A percentile compares a stretch with the other conserved stretches of the same genome.
phyloP scores from a whole-genome alignment of 2,113 vertebrate genomes.

The Haemorhous mexicanus region DNA sequence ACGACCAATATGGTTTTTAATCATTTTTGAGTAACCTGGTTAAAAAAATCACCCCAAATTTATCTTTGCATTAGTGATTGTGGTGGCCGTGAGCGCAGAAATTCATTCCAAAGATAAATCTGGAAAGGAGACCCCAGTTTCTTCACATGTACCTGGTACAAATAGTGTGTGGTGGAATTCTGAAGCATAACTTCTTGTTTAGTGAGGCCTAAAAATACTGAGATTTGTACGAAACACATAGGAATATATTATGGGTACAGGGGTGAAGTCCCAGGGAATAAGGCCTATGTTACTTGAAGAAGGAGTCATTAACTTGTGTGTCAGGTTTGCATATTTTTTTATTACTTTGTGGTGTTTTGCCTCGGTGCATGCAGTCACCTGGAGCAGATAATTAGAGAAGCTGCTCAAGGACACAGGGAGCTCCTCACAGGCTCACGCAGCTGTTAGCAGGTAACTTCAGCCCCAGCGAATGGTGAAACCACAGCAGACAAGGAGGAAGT shows the following conservation, averaged over 20 bases:
- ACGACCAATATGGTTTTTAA: background rate
- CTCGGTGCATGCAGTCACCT: background rate
- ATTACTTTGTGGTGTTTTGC: accelerated
- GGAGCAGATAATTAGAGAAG: background rate
- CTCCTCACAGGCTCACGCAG: background rate
- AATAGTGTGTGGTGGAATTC: background rate
- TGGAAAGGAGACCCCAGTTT: background rate
- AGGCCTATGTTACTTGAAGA: background rate
- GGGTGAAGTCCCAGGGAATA: background rate
- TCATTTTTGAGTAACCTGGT: accelerated
- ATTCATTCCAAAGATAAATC: background rate
- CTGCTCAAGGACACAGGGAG: background rate
- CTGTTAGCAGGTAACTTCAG: background rate
- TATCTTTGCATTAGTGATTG: background rate
- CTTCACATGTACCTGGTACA: no score
- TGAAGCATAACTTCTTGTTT: background rate
- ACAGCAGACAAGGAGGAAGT: background rate
- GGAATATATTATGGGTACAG: background rate
- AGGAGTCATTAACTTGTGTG: background rate
- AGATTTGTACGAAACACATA: background rate
- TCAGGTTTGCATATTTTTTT: background rate
- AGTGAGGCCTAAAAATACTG: background rate
- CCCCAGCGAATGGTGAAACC: background rate
- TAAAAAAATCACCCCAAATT: background rate
- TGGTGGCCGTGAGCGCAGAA: background rate